These are phyloP conservation scores for Myotis pilosus DNA, from an alignment of 2,797 vertebrate genomes.

Conservation along the genomic window DNA sequence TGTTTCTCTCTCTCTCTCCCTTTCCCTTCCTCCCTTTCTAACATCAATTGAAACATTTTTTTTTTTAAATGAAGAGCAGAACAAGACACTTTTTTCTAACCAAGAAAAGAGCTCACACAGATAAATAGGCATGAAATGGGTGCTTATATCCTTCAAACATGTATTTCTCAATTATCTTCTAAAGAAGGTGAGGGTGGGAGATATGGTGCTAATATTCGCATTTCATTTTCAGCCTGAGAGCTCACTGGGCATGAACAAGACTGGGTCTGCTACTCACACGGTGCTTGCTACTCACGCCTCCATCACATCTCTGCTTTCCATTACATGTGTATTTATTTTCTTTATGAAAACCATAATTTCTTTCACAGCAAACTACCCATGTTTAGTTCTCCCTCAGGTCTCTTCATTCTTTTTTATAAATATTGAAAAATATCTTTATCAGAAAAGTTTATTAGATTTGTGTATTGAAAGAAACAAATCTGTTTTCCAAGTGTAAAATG, in stretches of 20 bases:
- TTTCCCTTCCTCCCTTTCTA: no score
- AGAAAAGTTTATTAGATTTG: constrained; percentile 40
- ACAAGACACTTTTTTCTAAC: background rate
- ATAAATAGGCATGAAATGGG: background rate
- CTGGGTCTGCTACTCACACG: background rate
- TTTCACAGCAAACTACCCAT: background rate
- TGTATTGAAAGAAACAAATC: constrained; percentile 14
- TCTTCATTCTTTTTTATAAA: constrained; percentile 26
- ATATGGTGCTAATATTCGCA: background rate
- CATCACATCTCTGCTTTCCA: background rate
- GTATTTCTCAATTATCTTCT: background rate
- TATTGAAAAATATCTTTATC: constrained; percentile 46
- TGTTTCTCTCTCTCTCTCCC: no score
- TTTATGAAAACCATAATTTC: constrained; percentile 34
- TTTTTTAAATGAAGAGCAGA: background rate
- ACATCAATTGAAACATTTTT: no score
- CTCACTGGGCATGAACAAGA: background rate
- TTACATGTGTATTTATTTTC: constrained; percentile 38
- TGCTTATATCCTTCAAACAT: background rate
- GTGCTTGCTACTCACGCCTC: background rate
- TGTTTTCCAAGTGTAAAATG: constrained; percentile 20
- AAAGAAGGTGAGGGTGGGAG: background rate
- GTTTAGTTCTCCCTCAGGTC: background rate
- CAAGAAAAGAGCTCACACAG: background rate
- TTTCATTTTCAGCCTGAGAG: background rate